Evolutionary conservation across 2,888 invertebrate genomes (phyloP), one percentile per base, ranked within the genome.

Genomic region (Hybos culiciformis): DNA sequence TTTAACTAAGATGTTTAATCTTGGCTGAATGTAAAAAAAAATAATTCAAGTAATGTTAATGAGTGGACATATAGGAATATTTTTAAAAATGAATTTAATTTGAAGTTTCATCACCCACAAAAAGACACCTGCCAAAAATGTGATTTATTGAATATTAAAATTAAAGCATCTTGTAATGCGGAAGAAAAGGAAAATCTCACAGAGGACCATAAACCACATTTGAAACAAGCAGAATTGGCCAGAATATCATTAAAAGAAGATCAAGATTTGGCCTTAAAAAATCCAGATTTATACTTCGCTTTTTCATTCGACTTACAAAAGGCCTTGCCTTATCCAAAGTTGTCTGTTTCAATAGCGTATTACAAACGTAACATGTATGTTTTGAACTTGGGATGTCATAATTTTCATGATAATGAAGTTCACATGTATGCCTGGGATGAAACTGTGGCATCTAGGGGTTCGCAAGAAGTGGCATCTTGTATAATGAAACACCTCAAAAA

Each of bases 61-160:
- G 45, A 43, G 43, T 38, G 31, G 36, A 46, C 41, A 37, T 48
- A 45, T 12, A 48, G 45, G 24, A 43, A 48, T 44, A 45, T 45
- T 39, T 46, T 45, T 45, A 50, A 49, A 38, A 49, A 47, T 15
- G 34, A 48, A 32, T 50, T 52, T 45, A 48, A 52, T 46, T 48
- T 47, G 46, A 46, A 50, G 48, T 54, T 54, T 43, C 47, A 51
- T 48, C 48, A 46, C 36, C 51, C 52, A 40, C 53, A 48, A 46
- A 51, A 54, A 52, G 53, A 53, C 50, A 54, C 51, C 37, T 52
- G 52, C 41, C 48, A 53, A 51, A 54, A 53, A 50, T 56, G 52
- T 43, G 54, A 55, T 45, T 48, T 47, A 37, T 45, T 55, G 37
- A 52, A 54, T 46, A 49, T 53, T 26, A 53, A 54, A 54, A 56